Evolutionary conservation across 2,888 invertebrate genomes (phyloP), one percentile per base, ranked within the genome.

Genomic region (Smittia sp.): DNA sequence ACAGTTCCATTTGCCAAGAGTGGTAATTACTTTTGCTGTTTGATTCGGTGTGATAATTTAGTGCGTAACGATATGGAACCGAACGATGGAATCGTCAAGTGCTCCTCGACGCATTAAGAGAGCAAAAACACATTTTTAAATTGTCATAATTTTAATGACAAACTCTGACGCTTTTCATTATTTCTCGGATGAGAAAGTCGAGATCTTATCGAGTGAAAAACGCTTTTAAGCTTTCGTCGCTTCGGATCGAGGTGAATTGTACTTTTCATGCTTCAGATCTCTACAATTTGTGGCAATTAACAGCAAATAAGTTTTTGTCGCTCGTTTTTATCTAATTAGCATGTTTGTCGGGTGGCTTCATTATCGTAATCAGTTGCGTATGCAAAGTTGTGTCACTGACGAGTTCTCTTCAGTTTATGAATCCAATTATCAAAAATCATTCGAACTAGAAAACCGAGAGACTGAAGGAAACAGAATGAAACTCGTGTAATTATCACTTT

Each of bases 181-280:
- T 58, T 20, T 46, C n/a, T 58, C 58, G 22, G 58, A 22, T 22
- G 58, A 18, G 22, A 58, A 58, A 58, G 58, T n/a, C 18, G 6
- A 58, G 58, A 58, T 58, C n/a, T 58, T 58, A 58, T 58, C 58
- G 22, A n/a, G 58, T 58, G 58, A 58, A 58, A 58, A 58, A 58
- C n/a, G 58, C 18, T 58, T 58, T 58, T 2, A 18, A 58, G 3
- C 20, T 22, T 58, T 2, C 58, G 2, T 58, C 22, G 58, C 22
- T 58, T 3, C 58, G 7, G 20, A 15, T 58, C 22, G 20, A 58
- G 22, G 58, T 58, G 58, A 7, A 58, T 58, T 58, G 3, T 22
- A 58, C 3, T 7, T 58, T 58, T 58, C 22, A 58, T 58, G 58
- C 20, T 58, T 58, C 58, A 58, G 22, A 58, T 9, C 13, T 18